phyloP scores from a whole-genome alignment of 2,888 invertebrate genomes.

The Auanema freiburgensis region DNA sequence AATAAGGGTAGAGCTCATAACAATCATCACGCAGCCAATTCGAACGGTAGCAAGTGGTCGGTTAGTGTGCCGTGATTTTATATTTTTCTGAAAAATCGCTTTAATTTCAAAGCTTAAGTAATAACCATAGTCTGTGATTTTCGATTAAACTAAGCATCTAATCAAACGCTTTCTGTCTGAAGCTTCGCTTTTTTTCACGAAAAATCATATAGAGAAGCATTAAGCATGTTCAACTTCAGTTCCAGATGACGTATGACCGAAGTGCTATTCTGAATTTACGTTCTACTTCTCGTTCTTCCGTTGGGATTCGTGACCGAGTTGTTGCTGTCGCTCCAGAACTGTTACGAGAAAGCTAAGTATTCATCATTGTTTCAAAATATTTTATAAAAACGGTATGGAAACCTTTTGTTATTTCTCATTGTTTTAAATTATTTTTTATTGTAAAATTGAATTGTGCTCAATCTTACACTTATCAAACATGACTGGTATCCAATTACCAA shows the following conservation, averaged over 20 bases:
- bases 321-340: conserved; percentile 20
- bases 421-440: too few species aligned
- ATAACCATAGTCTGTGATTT: not conserved
- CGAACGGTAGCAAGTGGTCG: conserved; percentile 16
- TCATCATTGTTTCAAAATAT: not conserved
- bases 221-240: not conserved
- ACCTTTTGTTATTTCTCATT: too few species aligned
- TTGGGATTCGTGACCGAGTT: not conserved
- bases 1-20: conserved; percentile 17
- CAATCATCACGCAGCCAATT: not conserved
- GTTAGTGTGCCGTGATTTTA: conserved; percentile 21
- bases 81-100: not conserved
- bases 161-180: too few species aligned
- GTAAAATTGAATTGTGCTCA: too few species aligned
- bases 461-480: too few species aligned
- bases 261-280: not conserved
- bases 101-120: not conserved
- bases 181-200: too few species aligned
- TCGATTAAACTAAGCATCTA: too few species aligned
- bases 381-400: too few species aligned
- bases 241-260: conserved; percentile 1
- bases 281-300: not conserved
- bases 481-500: too few species aligned
- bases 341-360: conserved; percentile 11
- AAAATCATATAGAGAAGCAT: not conserved